Base-by-base conservation (phyloP, 2,113 vertebrate genomes). In the Micromys minutus region DNA sequence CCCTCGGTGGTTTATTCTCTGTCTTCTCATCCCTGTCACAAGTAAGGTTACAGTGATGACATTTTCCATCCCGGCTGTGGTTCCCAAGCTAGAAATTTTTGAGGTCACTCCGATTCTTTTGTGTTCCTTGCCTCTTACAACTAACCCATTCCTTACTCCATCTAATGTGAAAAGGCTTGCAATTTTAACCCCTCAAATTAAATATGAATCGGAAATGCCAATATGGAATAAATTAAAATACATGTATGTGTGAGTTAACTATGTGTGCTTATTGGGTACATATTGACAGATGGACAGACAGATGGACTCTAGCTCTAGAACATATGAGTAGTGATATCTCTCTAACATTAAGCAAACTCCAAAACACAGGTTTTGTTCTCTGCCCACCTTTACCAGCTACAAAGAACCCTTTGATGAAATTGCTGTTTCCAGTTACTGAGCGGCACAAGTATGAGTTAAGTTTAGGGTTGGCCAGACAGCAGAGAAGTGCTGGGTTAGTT, bases 131-230 rank as follows among this genome's bases (percentile, higher is more conserved):
- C 5, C 65, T 96, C 71, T 57, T 8, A 89, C 2, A 21, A 83
- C 69, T 63, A 89, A 93, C 16, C 87, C 50, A n/a, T 89, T 59
- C 52, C 7, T 19, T 3, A 42, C 12, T n/a, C 91, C 1, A 42
- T n/a, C 57, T 50, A 61, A 77, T 75, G 42, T 15, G 45, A 94
- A 91, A 87, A 69, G 1, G 22, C 24, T 94, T 0, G 69, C 36
- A 75, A 72, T 75, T 79, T 95, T 52, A 95, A 97, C 47, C 52
- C 47, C 59, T 50, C 85, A 5, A 71, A 61, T 59, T 76, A 94
- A n/a, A 69, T 93, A 85, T 93, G 39, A 92, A 55, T 81, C 80
- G 7, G 31, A 77, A 77, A 81, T 81, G 59, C 76, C 29, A 50
- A n/a, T 65, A 83, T 76, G 39, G 71, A 80, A 47, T 77, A 47